phyloP scores from a whole-genome alignment of 2,113 vertebrate genomes.

The Heterotilapia buettikoferi region DNA sequence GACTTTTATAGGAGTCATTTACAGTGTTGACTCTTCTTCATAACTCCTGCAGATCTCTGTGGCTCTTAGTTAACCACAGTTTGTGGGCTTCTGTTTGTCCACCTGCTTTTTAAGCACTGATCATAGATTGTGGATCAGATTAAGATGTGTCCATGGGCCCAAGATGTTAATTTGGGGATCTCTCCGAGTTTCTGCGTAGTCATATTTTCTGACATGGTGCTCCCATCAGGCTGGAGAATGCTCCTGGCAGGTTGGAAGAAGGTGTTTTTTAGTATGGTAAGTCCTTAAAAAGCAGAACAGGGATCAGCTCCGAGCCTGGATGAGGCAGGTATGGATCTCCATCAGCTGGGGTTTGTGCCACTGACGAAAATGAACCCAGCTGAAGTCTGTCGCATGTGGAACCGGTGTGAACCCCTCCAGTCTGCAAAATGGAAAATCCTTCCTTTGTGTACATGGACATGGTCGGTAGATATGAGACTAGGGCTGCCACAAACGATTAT shows the following conservation, averaged over 20 bases:
- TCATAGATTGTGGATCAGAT: neutral
- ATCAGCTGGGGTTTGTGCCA: accelerated
- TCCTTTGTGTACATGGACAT: neutral
- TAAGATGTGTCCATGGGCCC: accelerated
- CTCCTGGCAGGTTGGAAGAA: neutral
- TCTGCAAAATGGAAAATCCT: neutral
- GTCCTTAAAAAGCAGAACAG: neutral
- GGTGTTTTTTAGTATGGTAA: neutral
- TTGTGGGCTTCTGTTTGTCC: neutral
- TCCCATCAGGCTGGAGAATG: neutral
- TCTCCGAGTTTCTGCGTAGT: neutral
- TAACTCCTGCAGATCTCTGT: neutral
- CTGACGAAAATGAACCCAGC: neutral
- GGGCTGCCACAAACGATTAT: no score
- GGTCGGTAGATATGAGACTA: accelerated
- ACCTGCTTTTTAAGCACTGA: accelerated
- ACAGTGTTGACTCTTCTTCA: neutral
- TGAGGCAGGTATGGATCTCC: neutral
- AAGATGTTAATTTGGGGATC: neutral
- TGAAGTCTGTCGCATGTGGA: neutral
- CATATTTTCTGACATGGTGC: neutral
- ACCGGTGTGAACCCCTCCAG: neutral
- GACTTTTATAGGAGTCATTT: neutral
- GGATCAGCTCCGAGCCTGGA: accelerated
- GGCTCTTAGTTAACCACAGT: neutral